Evolutionary conservation across 1,140 invertebrate species (phyloP), one percentile per base, ranked within the genome.

Genomic region (Hesperophylax magnus): DNA sequence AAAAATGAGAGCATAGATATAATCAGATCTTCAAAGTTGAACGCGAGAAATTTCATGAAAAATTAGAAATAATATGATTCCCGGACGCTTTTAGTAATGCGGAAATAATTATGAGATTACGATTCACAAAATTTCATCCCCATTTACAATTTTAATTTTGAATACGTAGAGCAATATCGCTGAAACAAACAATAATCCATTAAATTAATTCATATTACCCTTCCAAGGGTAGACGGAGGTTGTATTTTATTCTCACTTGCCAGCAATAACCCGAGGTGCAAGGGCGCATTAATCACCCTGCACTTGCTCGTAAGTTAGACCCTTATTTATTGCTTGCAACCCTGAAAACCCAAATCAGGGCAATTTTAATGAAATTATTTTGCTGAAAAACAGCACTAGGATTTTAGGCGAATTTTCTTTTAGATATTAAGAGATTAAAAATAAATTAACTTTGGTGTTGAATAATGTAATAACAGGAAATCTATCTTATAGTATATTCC

Each of bases 211-310:
- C 63, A 67, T 67, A 31, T 47, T 47, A 47, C 24, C 63, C 63
- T 67, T 8, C 31, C 39, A 14, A 47, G 63, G 24, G 22, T 34
- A 6, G 63, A 34, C 2, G 63, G 11, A 11, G 15, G 18, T 63
- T 22, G 61, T 65, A 22, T 18, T 47, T n/a, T 67, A 67, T n/a
- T 67, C 63, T 67, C 63, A 27, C 63, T 67, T 72, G 54, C 52
- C 17, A 53, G 34, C 52, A 47, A 47, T 47, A 47, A 47, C 9
- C 39, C n/a, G 47, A 82, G 76, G 77, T 77, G 77, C 76, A 61
- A 81, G 74, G 24, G 65, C 65, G 61, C 75, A 82, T 82, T 79
- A 82, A 82, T 82, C 78, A 82, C 81, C 72, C 69, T 82, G 81
- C 81, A 82, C 81, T 82, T 79, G 71, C 63, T 71, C 54, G 54